phyloP scores from a whole-genome alignment of 2,888 invertebrate genomes.

The Punctoribates punctum region DNA sequence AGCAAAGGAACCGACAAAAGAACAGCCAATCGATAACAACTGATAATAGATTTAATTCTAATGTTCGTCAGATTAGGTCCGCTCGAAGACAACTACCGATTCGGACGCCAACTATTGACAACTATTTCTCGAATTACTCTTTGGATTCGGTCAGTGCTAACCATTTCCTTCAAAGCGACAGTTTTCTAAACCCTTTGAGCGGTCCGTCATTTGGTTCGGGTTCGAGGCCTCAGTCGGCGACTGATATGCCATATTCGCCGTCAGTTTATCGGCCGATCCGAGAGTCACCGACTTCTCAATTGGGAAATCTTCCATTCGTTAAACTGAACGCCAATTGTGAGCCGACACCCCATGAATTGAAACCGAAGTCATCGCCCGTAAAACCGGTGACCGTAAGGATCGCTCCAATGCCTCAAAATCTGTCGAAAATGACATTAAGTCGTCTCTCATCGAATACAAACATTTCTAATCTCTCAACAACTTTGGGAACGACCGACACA shows the following conservation, averaged over 20 bases:
- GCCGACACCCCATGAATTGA: not conserved
- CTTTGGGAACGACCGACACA: not conserved
- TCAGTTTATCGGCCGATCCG: not conserved
- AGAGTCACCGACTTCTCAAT: conserved; percentile 27
- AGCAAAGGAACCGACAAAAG: not conserved
- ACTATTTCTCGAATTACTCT: conserved; percentile 2
- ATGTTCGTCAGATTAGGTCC: not conserved
- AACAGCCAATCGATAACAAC: not conserved
- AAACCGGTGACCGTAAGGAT: conserved; percentile 24
- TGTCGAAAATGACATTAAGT: conserved; percentile 15
- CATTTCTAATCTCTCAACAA: not conserved
- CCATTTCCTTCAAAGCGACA: conserved; percentile 10
- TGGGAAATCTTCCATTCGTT: conserved; percentile 15
- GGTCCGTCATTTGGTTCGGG: conserved; percentile 2
- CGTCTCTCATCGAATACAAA: not conserved
- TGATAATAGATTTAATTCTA: not conserved
- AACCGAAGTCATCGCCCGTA: not conserved
- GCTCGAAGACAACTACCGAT: conserved; percentile 12
- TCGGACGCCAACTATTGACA: not conserved
- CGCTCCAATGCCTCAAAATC: conserved; percentile 16
- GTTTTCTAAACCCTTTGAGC: not conserved
- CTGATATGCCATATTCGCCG: not conserved
- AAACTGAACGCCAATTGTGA: not conserved
- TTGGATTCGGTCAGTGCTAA: not conserved
- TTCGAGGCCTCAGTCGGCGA: conserved; percentile 6